phyloP scores from a whole-genome alignment of 2,113 vertebrate species.

The Australoheros scitulus region DNA sequence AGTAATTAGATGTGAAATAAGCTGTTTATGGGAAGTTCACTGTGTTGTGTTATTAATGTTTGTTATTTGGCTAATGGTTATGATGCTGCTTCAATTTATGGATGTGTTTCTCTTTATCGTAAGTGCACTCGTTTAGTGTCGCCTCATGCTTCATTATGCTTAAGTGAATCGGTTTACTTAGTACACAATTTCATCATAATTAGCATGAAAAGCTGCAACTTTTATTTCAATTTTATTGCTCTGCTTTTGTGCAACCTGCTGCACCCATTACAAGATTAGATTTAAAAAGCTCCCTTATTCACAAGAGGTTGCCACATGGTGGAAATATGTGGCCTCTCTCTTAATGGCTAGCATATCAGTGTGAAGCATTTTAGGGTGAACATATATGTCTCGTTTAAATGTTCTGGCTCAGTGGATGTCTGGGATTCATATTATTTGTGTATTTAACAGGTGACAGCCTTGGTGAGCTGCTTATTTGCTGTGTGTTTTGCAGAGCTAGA shows the following conservation, averaged over 20 bases:
- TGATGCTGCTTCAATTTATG: neutral
- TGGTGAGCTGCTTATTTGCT: constrained; percentile 37
- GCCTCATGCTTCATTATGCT: constrained; percentile 34
- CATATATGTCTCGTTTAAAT: constrained; percentile 16
- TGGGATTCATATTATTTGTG: constrained; percentile 11
- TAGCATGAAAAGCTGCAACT: neutral
- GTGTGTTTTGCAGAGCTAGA: neutral
- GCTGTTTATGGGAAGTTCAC: neutral
- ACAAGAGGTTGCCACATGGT: neutral
- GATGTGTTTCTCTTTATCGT: constrained; percentile 8
- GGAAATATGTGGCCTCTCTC: neutral
- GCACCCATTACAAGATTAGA: neutral
- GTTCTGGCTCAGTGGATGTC: neutral
- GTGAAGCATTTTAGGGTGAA: neutral
- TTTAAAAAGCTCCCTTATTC: neutral
- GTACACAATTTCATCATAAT: constrained; percentile 7
- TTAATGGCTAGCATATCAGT: neutral
- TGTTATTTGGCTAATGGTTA: constrained; percentile 28
- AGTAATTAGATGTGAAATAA: neutral
- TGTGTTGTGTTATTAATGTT: neutral
- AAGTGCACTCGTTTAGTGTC: constrained; percentile 23
- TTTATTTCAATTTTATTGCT: neutral
- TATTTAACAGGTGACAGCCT: constrained; percentile 37
- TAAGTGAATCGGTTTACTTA: neutral
- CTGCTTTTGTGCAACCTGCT: neutral